phyloP scores from a whole-genome alignment of 2,888 invertebrate genomes.

The Zele albiditarsus region DNA sequence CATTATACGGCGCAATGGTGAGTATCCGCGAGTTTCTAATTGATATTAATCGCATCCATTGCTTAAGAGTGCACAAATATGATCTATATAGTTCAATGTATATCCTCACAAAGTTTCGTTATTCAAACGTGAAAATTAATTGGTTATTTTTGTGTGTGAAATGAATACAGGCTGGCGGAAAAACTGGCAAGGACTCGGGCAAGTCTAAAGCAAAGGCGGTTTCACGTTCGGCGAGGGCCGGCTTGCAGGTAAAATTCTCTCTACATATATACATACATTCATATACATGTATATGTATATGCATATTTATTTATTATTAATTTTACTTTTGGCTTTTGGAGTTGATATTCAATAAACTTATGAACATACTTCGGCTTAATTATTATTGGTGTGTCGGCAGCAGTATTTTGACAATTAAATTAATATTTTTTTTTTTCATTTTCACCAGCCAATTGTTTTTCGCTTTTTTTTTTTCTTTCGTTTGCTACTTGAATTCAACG shows the following conservation, averaged over 20 bases:
- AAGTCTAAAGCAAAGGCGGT: slow-evolving; percentile 99
- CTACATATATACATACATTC: not conserved
- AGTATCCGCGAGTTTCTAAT: slow-evolving; percentile 72
- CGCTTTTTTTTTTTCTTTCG: not conserved
- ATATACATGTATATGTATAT: not conserved
- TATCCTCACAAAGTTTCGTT: slow-evolving; percentile 77
- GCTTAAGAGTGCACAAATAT: slow-evolving; percentile 51
- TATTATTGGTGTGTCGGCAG: not conserved
- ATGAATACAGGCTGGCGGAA: slow-evolving; percentile 93
- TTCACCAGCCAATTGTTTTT: not conserved
- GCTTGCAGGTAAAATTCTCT: slow-evolving; percentile 88
- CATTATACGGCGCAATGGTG: slow-evolving; percentile 69
- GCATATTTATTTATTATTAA: slow-evolving; percentile 1
- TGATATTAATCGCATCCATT: slow-evolving; percentile 65
- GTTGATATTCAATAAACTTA: not conserved
- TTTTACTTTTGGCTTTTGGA: not conserved
- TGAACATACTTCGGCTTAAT: too few species aligned
- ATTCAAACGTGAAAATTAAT: slow-evolving; percentile 76
- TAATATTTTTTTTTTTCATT: not conserved
- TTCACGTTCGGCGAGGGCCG: slow-evolving; percentile 98
- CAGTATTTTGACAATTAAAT: not conserved
- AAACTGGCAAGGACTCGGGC: slow-evolving; percentile 99
- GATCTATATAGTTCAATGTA: slow-evolving; percentile 64
- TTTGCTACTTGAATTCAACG: slow-evolving; percentile 1
- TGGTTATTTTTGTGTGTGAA: slow-evolving; percentile 62